Percentiles rank a stretch among this genome's conserved stretches.
These are phyloP conservation scores for Saccostrea echinata DNA, from an alignment of 1,140 invertebrate genomes.

Conservation along the genomic window DNA sequence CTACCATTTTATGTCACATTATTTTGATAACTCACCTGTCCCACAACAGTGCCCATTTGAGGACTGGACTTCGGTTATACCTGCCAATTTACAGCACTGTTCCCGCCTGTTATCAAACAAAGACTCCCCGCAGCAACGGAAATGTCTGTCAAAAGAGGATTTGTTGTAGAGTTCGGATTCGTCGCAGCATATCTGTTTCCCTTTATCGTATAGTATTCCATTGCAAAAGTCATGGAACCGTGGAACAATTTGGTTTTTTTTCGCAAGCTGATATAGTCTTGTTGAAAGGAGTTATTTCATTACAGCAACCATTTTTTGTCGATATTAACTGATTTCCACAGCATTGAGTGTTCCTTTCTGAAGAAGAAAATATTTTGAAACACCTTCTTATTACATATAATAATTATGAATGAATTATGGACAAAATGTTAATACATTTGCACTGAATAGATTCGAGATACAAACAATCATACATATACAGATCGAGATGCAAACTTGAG, in stretches of 20 bases:
- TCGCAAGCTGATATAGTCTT: neutral
- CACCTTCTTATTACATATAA: neutral
- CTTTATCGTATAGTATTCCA: neutral
- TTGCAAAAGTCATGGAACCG: neutral
- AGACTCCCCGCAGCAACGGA: neutral
- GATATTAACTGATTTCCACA: neutral
- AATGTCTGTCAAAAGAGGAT: neutral
- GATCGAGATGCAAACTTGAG: no score
- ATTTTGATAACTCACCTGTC: neutral
- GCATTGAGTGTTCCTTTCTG: neutral
- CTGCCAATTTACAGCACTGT: neutral
- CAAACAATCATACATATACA: no score
- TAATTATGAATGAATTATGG: neutral
- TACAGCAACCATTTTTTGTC: neutral
- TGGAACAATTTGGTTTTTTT: neutral
- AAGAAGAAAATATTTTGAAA: neutral
- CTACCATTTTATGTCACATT: no score
- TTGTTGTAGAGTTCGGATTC: neutral
- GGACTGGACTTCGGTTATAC: neutral
- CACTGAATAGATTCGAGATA: no score
- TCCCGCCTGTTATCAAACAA: neutral
- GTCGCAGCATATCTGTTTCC: neutral
- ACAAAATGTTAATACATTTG: no score
- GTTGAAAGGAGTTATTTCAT: neutral
- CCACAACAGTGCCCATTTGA: neutral